Conservation (phyloP, 2,113 vertebrate species). For the Epinephelus fuscoguttatus region DNA sequence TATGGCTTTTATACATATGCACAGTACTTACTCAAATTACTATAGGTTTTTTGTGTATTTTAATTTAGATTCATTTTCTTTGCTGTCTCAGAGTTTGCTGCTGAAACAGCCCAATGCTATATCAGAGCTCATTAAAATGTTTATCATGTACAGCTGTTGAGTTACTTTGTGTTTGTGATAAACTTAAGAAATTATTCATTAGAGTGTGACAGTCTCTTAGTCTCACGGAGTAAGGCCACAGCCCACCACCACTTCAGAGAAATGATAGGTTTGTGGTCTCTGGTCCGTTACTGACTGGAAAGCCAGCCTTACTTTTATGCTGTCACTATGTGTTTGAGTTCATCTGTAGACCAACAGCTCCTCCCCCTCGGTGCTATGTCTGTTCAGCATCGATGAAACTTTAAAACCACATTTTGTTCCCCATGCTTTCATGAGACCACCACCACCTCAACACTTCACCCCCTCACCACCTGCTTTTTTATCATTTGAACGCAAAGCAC, state of each 20-base stretch:
- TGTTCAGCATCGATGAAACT: not conserved
- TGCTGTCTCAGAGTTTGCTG: not conserved
- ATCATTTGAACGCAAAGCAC: not conserved
- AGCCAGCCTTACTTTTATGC: conserved; percentile 18
- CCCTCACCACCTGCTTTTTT: not conserved
- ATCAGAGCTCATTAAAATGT: not conserved
- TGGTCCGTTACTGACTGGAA: conserved; percentile 52
- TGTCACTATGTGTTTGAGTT: conserved; percentile 4
- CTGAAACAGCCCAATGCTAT: not conserved
- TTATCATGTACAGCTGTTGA: not conserved
- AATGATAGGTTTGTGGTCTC: conserved; percentile 45
- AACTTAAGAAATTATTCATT: not conserved
- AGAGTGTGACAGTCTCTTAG: no score
- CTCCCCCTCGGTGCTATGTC: not conserved
- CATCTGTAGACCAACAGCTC: not conserved
- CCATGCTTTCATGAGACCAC: conserved; percentile 42
- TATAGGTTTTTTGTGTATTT: not conserved
- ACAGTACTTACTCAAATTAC: not conserved
- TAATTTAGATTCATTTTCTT: not conserved
- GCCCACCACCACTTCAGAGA: conserved; percentile 59
- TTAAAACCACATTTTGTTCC: conserved; percentile 23
- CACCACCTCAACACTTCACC: conserved; percentile 30
- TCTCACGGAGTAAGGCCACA: not conserved
- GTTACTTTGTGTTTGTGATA: not conserved
- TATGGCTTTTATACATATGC: not conserved